These are phyloP conservation scores for Carettochelys insculpta DNA, from an alignment of 2,113 vertebrate genomes.

Conservation along the genomic window DNA sequence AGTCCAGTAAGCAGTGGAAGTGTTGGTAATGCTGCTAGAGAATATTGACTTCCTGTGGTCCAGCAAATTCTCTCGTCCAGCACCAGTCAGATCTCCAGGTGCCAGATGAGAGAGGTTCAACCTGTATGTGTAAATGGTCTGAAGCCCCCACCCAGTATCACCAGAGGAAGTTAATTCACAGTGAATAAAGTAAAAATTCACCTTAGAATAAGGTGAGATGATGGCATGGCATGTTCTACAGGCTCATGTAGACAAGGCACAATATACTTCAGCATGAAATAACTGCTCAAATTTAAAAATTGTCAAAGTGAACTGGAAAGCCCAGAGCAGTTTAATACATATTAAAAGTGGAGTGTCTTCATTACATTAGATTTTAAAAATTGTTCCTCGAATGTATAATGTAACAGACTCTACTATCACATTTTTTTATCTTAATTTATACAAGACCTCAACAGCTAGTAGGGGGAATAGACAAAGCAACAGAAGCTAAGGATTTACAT, in stretches of 20 bases:
- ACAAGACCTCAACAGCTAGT: not conserved
- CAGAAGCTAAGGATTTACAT: not conserved
- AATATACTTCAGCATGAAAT: not conserved
- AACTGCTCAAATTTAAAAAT: not conserved
- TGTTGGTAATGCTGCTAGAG: too few species aligned
- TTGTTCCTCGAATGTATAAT: not conserved
- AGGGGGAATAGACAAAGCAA: not conserved
- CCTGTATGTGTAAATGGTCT: not conserved
- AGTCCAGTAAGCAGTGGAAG: too few species aligned
- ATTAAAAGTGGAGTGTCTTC: not conserved
- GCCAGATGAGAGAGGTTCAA: too few species aligned
- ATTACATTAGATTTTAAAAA: not conserved
- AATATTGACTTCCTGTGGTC: too few species aligned
- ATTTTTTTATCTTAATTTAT: not conserved
- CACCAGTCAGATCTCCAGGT: too few species aligned
- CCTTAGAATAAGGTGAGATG: not conserved
- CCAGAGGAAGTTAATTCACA: not conserved
- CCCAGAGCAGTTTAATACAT: not conserved
- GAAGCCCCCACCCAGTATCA: not conserved
- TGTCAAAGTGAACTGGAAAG: too few species aligned
- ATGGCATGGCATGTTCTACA: not conserved
- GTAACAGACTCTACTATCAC: not conserved
- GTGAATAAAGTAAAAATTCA: not conserved
- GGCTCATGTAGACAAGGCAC: not conserved
- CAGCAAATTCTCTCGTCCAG: too few species aligned